Conservation (phyloP, 1,140 invertebrate genomes). For the Chymomyza costata region DNA sequence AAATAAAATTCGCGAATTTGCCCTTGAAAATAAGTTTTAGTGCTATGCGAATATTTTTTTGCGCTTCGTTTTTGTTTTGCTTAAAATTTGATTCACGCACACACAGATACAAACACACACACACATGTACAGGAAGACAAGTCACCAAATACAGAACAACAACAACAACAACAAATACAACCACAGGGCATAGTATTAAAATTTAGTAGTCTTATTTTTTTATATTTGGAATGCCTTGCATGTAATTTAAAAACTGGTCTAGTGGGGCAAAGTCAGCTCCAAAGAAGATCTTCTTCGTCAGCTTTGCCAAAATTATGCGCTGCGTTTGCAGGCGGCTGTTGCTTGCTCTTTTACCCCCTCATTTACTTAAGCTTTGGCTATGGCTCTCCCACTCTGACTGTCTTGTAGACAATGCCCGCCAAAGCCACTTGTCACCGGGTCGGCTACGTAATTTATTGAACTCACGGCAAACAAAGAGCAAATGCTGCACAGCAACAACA, state of each 20-base stretch:
- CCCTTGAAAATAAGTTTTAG: constrained; percentile 71
- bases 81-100: constrained; percentile 53
- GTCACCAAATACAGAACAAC: constrained; percentile 28
- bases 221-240: constrained; percentile 69
- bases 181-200: constrained; percentile 36
- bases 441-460: constrained; percentile 62
- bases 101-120: constrained; percentile 25
- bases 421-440: constrained; percentile 33
- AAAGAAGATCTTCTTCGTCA: constrained; percentile 60
- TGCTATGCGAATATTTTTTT: constrained; percentile 22
- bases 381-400: too few relatives aligned
- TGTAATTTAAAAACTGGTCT: constrained; percentile 74
- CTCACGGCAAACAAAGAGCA: constrained; percentile 9
- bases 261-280: constrained; percentile 36
- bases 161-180: constrained; percentile 19
- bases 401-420: too few relatives aligned
- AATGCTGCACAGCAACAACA: constrained; percentile 8
- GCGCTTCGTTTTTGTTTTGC: constrained; percentile 35
- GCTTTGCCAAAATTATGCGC: constrained; percentile 71
- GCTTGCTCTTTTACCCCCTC: constrained; percentile 17
- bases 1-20: constrained; percentile 60
- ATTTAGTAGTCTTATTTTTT: too few relatives aligned
- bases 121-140: constrained; percentile 53
- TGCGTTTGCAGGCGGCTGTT: too few relatives aligned
- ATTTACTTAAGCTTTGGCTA: too few relatives aligned